Percentiles rank a stretch among this genome's conserved stretches.
Evolutionary conservation across 1,140 invertebrate genomes (phyloP).

Genomic region (Andricus grossulariae): DNA sequence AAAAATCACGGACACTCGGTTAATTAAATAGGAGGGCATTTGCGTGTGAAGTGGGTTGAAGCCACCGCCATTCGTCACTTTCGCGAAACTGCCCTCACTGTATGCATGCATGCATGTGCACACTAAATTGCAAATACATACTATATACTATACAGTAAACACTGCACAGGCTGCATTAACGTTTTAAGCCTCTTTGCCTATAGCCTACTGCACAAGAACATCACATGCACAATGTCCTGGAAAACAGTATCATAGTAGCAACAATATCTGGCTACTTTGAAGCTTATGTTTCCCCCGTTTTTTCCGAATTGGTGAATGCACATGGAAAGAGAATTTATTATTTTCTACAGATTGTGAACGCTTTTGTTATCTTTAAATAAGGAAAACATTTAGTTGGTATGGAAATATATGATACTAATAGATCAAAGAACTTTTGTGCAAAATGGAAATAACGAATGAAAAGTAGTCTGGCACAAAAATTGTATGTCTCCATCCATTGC

Average conservation of each 20-base stretch:
- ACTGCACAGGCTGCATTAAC: neutral
- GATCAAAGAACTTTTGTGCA: too few species aligned
- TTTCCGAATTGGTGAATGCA: too few species aligned
- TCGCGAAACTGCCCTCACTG: slow-evolving; percentile 40
- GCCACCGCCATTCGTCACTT: slow-evolving; percentile 44
- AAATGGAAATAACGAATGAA: too few species aligned
- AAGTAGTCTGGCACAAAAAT: too few species aligned
- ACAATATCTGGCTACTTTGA: too few species aligned
- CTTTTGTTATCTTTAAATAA: too few species aligned
- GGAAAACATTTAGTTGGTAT: too few species aligned
- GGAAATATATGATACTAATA: too few species aligned
- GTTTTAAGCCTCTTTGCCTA: slow-evolving; percentile 23
- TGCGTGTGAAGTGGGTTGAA: slow-evolving; percentile 49
- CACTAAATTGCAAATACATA: slow-evolving; percentile 34
- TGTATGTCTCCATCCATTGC: too few species aligned
- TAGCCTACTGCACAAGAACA: slow-evolving; percentile 25
- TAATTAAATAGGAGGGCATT: slow-evolving; percentile 48
- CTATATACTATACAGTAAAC: neutral
- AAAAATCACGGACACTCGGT: slow-evolving; percentile 50
- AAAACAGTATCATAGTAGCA: neutral
- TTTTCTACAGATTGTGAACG: too few species aligned
- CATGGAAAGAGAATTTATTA: too few species aligned
- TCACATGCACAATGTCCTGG: slow-evolving; percentile 29
- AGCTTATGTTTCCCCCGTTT: too few species aligned
- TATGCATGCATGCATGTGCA: slow-evolving; percentile 30